phyloP scores from a whole-genome alignment of 2,113 vertebrate genomes.

The Spizaetus ornatus region DNA sequence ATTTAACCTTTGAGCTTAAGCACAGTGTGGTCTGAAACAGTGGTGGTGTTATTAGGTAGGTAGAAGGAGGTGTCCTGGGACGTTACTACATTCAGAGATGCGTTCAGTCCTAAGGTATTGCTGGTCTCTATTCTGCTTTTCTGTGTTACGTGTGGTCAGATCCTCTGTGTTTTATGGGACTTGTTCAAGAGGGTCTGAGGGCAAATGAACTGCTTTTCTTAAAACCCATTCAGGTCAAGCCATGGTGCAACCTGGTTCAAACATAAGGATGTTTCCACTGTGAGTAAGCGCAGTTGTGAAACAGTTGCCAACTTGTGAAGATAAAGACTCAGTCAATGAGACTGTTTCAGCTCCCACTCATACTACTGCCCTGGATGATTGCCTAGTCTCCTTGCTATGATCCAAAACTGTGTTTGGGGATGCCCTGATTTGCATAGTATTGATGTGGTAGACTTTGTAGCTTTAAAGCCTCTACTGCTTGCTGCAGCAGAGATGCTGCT shows the following conservation, averaged over 20 bases:
- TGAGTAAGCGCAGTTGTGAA: conserved; percentile 12
- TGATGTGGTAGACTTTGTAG: neutral
- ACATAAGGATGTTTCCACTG: neutral
- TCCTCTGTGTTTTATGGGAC: neutral
- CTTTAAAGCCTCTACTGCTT: neutral
- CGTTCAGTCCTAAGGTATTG: neutral
- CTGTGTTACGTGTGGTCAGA: neutral
- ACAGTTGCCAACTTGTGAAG: conserved; percentile 7
- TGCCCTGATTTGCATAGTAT: conserved; percentile 23
- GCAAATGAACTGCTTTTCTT: neutral
- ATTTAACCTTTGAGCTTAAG: neutral
- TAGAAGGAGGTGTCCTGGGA: neutral
- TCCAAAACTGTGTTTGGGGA: conserved; percentile 16
- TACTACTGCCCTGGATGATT: conserved; percentile 52
- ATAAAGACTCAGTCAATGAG: conserved; percentile 18
- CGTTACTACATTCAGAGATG: accelerated
- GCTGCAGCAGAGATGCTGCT: neutral
- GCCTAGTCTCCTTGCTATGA: conserved; percentile 35
- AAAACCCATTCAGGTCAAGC: neutral
- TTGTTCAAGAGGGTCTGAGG: neutral
- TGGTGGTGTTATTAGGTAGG: neutral
- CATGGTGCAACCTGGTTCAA: neutral
- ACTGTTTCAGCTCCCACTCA: conserved; percentile 23
- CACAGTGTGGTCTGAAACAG: neutral
- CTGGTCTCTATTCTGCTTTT: neutral